Evolutionary conservation across 2,113 vertebrate species (phyloP), one percentile per base, ranked within the genome.

Genomic region (Nettapus auritus): DNA sequence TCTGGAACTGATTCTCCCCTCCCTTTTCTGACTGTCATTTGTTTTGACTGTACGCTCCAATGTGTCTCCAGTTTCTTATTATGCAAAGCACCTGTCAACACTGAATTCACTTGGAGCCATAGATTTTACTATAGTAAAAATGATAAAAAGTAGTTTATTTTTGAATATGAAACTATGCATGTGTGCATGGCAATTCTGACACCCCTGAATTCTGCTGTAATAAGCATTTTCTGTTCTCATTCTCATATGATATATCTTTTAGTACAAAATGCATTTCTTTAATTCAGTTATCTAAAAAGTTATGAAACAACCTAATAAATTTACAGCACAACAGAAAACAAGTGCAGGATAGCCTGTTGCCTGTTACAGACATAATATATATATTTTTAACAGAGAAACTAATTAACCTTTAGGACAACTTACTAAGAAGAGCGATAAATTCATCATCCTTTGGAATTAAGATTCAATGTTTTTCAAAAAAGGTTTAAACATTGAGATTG

Each of bases 391-490:
- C 13, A 66, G 62, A 75, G 55, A 87, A 62, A n/a, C 23, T 22
- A 91, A 66, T 92, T 95, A 92, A 76, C 74, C 74, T 86, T 81
- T 69, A 86, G 82, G 56, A 91, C 62, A 81, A 38, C 55, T 53
- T 46, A 52, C 11, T 66, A 67, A 86, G 56, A 60, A 42, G 9
- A 64, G 52, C 70, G 14, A 29, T 88, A 92, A 78, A 88, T 93
- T 86, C 64, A 40, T 83, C 68, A 71, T 86, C 23, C 29, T 25
- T 62, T 70, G 48, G 48, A 88, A 6, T 13, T 52, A 11, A 44
- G 31, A 55, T 33, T 34, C 26, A 38, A 44, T n/a, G 8, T n/a
- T 28, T 80, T 44, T 56, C 48, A 36, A 55, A n/a, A 26, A 44
- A 48, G 76, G 36, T 64, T 64, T 36, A 64, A 29, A 64, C 38